phyloP scores from a whole-genome alignment of 1,140 invertebrate genomes.

The Gryllus bimaculatus region DNA sequence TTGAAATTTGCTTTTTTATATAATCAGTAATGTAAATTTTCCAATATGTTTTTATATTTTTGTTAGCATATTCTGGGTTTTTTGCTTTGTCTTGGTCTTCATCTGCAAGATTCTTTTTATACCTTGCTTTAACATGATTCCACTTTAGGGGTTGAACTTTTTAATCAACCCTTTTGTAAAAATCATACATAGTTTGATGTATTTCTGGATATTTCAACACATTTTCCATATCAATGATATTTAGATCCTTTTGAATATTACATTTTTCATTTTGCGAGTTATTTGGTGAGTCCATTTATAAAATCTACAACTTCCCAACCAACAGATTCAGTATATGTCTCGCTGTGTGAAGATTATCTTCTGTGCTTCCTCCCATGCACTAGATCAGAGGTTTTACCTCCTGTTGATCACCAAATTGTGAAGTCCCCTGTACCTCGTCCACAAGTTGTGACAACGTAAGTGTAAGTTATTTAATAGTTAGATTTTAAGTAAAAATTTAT shows the following conservation, averaged over 20 bases:
- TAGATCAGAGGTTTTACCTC: not conserved
- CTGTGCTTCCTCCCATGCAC: not conserved
- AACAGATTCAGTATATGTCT: not conserved
- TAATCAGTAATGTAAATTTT: too few relatives aligned
- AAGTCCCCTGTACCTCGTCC: not conserved
- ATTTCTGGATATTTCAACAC: too few relatives aligned
- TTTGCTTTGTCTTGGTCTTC: too few relatives aligned
- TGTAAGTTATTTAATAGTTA: not conserved
- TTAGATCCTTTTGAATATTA: not conserved
- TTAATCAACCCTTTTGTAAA: too few relatives aligned
- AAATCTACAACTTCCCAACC: not conserved
- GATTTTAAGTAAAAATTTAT: too few relatives aligned
- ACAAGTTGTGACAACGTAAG: not conserved
- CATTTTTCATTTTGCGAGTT: not conserved
- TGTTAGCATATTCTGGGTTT: too few relatives aligned
- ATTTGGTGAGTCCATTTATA: not conserved
- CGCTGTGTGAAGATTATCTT: not conserved
- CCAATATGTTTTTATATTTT: too few relatives aligned
- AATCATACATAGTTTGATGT: too few relatives aligned
- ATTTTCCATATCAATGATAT: not conserved
- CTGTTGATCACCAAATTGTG: not conserved
- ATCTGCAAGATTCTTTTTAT: too few relatives aligned
- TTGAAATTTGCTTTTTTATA: too few relatives aligned
- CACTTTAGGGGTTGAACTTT: too few relatives aligned
- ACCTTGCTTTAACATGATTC: too few relatives aligned